Evolutionary conservation across 2,888 invertebrate genomes (phyloP), one percentile per base, ranked within the genome.

Genomic region (Lymantria monacha): DNA sequence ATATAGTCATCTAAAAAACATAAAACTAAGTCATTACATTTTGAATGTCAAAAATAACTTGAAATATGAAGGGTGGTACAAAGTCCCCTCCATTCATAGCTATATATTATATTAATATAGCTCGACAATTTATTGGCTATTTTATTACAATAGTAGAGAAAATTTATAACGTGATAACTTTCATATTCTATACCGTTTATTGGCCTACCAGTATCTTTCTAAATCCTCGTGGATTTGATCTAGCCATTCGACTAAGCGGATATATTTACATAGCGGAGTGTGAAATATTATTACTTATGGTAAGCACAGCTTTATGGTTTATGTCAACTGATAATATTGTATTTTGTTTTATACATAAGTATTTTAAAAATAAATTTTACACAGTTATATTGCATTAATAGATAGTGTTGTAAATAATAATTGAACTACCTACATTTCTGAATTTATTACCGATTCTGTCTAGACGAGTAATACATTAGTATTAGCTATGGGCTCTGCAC

Each of bases 91-190:
- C 57, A 63, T 51, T 64, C 53, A 66, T 51, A 60, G 51, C 57
- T 42, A 59, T 63, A 57, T 30, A 69, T 67, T 63, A 68, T 53
- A 53, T 57, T 57, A 59, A 63, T 66, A 80, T 75, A 76, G 77
- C 72, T 76, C 77, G 86, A 85, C 85, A 84, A 91, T 90, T 89
- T 90, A 90, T 90, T 88, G 83, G 81, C 76, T 72, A 84, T 85
- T 81, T 75, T 74, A 76, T 74, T 69, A 90, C 85, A 89, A 91
- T 79, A 69, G 77, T 59, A 59, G 60, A 64, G 66, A 73, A 79
- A 83, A 88, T 90, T 89, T 90, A 91, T 86, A 69, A 84, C 77
- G 88, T 89, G 90, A 81, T 87, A 89, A 91, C 76, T 76, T 75
- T 67, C 72, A 64, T 76, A 80, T 80, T 76, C 75, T 71, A 75